Evolutionary conservation across 2,888 invertebrate species (phyloP).

Genomic region (Caenorhabditis virilis): DNA sequence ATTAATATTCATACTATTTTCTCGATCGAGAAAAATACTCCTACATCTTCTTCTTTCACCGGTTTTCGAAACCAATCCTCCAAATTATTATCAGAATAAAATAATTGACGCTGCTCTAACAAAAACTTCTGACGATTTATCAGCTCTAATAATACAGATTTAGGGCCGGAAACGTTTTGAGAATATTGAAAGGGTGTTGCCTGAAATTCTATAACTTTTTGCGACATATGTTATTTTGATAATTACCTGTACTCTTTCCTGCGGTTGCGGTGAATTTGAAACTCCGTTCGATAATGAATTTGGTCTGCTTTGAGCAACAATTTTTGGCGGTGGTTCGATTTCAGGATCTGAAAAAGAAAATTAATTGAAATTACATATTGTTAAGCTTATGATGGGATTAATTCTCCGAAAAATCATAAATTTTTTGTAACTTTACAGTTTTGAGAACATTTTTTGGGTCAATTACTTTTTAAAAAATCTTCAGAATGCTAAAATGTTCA

Average conservation of each 20-base stretch:
- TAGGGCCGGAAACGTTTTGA: no score
- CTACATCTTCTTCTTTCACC: not conserved
- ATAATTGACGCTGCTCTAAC: constrained; percentile 34
- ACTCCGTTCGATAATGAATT: constrained; percentile 11
- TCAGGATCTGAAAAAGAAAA: constrained; percentile 15
- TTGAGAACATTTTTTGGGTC: no score
- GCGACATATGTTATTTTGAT: no score
- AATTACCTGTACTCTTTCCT: no score
- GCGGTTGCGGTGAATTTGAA: no score
- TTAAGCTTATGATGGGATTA: constrained; percentile 2
- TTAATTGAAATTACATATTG: not conserved
- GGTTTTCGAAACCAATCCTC: constrained; percentile 33
- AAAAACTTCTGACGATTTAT: constrained; percentile 34
- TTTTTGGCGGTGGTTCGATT: constrained; percentile 22
- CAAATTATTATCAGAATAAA: constrained; percentile 31
- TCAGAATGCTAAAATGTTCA: no score
- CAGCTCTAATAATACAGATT: constrained; percentile 37
- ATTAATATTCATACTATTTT: no score
- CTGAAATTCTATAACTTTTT: no score
- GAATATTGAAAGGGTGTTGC: no score
- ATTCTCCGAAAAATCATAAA: no score
- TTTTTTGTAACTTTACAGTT: no score
- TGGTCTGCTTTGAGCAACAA: constrained; percentile 2
- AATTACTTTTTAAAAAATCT: no score
- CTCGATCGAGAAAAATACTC: not conserved